Evolutionary conservation across 2,797 vertebrate genomes (phyloP).

Genomic region (Arctocebus calabarensis): DNA sequence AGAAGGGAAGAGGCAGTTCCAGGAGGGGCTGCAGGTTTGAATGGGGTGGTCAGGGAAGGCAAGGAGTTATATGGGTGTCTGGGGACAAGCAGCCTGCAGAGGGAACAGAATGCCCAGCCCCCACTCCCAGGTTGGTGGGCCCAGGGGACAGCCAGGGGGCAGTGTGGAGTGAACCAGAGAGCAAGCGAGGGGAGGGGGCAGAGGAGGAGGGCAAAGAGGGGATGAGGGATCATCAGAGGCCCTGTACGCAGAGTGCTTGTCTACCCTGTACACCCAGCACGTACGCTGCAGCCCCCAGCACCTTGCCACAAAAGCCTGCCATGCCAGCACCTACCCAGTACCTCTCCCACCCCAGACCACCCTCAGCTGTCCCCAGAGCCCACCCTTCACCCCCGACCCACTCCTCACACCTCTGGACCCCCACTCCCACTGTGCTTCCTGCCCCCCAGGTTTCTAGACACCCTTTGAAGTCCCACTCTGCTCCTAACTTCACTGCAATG

Average conservation of each 20-base stretch:
- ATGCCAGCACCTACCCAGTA: background rate
- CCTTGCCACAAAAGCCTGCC: accelerated
- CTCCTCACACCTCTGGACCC: background rate
- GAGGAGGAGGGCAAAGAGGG: background rate
- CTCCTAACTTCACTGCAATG: background rate
- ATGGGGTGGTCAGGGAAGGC: background rate
- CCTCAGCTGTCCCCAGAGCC: background rate
- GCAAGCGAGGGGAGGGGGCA: too few relatives aligned
- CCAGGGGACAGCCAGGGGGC: background rate
- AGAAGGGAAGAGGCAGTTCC: background rate
- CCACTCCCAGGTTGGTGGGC: background rate
- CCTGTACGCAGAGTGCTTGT: accelerated
- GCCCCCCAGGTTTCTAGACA: background rate
- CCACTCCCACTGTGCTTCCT: background rate
- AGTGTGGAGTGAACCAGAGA: accelerated
- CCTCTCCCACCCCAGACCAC: background rate
- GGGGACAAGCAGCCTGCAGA: background rate
- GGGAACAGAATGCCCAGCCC: background rate
- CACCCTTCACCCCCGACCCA: too few relatives aligned
- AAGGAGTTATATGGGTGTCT: accelerated
- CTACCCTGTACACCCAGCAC: background rate
- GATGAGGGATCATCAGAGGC: background rate
- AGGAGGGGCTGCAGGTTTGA: background rate
- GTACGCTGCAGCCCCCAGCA: accelerated
- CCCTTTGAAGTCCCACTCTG: background rate